A percentile compares a stretch with the other conserved stretches of the same genome.
phyloP scores from a whole-genome alignment of 2,797 vertebrate genomes.

The Lithobates sylvaticus region DNA sequence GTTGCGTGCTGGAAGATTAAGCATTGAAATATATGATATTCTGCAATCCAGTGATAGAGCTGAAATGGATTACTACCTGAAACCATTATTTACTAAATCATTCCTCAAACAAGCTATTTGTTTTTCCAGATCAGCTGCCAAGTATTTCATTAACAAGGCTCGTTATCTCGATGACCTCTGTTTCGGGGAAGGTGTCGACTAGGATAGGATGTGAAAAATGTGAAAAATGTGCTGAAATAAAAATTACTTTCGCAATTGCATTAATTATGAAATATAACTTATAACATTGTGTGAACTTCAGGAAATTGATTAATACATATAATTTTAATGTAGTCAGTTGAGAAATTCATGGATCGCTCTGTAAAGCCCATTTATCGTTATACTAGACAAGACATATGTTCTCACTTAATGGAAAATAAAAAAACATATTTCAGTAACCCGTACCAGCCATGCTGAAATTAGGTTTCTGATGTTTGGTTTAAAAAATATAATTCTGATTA shows the following conservation, averaged over 20 bases:
- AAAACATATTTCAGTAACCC: too few relatives aligned
- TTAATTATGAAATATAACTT: background rate
- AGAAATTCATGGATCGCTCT: too few relatives aligned
- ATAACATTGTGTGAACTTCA: too few relatives aligned
- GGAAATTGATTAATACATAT: too few relatives aligned
- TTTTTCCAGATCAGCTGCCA: constrained; percentile 38
- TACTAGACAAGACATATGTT: too few relatives aligned
- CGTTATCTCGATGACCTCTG: constrained; percentile 42
- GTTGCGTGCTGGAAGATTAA: constrained; percentile 39
- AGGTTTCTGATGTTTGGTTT: too few relatives aligned
- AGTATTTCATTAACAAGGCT: constrained; percentile 43
- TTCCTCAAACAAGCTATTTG: constrained; percentile 58
- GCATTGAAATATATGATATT: constrained; percentile 57
- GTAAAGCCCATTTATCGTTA: too few relatives aligned
- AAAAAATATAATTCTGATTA: too few relatives aligned
- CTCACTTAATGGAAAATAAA: too few relatives aligned
- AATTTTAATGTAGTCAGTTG: too few relatives aligned
- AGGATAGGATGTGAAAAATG: background rate
- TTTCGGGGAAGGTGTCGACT: background rate
- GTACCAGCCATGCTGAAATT: too few relatives aligned
- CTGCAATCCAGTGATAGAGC: constrained; percentile 45
- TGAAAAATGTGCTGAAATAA: background rate
- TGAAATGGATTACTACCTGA: constrained; percentile 45
- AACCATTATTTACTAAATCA: constrained; percentile 57
- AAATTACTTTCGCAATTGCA: too few relatives aligned